Evolutionary conservation across 2,888 invertebrate genomes (phyloP), one percentile per base, ranked within the genome.

Genomic region (Octonoba sinensis): DNA sequence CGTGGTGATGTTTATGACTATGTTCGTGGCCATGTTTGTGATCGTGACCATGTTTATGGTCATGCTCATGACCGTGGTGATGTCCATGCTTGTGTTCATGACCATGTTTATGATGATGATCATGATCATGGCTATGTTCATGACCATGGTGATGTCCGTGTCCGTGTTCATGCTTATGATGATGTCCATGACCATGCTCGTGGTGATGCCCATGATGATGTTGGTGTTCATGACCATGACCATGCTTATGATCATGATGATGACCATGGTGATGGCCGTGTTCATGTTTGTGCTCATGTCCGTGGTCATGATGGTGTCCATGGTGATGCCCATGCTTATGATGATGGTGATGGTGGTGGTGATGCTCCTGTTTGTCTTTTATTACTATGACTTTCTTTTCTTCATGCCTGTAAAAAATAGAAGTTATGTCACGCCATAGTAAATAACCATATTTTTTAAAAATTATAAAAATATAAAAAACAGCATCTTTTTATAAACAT

Each of bases 361-460:
- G 77, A 65, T 78, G 77, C n/a, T 78, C 59, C 47, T 65, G 65
- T 16, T 78, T n/a, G n/a, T 72, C 60, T 24, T 79, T 79, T 60
- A 79, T 72, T 8, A 79, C 72, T 27, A 79, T 79, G 3, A 79
- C 72, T 59, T 79, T 79, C 44, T 79, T 79, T 60, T 79, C 66
- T n/a, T 36, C 36, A 6, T 59, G 72, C 16, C 72, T 79, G 62
- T 2, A 69, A 76, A 36, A 24, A 49, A 54, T 27, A 16, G 15
- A 22, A 24, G 3, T n/a, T 24, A 16, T 22, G n/a, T n/a, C 13
- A 59, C 27, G 1, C n/a, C 0, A 1, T 4, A 62, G 11, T 4
- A 36, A 36, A 36, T 4, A 8, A 36, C 6, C 3, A 8, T 11
- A 36, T 27, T 2, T 27, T 36, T 11, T 36, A 8, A 8, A 36